Evolutionary conservation across 2,797 vertebrate genomes (phyloP), one percentile per base, ranked within the genome.

Genomic region (Notamacropus eugenii): DNA sequence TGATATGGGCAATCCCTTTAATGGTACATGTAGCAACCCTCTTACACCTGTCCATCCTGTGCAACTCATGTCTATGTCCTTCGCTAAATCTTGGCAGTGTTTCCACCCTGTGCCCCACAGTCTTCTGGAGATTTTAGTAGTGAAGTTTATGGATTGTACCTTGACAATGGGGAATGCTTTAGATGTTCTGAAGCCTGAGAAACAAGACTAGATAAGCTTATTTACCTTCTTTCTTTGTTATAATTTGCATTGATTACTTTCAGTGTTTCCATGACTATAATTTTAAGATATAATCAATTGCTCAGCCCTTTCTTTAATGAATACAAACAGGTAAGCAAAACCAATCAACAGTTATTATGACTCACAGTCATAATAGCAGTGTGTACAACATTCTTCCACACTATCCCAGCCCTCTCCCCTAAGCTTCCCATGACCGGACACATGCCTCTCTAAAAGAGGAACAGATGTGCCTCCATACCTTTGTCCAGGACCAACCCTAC

Each of bases 331-430:
- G 8, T 82, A 82, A 27, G 9, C 2, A 10, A 82, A 46, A 82
- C 6, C 74, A 82, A 46, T 24, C 46, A 40, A 46, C 31, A 82
- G 74, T 46, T 22, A 46, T 46, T 82, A 46, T 82, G n/a, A 10
- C 13, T 82, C 8, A 74, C 1, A 40, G 50, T 52, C 50, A 52
- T 52, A 52, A 52, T 52, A 52, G 50, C 50, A 52, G 6, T 82
- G 40, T 82, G 19, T 82, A 0, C 67, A 22, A 22, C 14, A 0
- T 22, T 24, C 6, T 46, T 9, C 8, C 9, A 46, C 22, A 22
- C 22, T 46, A 46, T 27, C 22, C 2, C 19, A 22, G 1, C 2
- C 6, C 0, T 8, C 8, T 9, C 40, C 4, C 8, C 22, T 13
- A 16, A 14, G 8, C 2, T 82, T 82, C 74, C 22, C n/a, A 6